Evolutionary conservation across 2,797 vertebrate genomes (phyloP).

Genomic region (Aythya fuligula): DNA sequence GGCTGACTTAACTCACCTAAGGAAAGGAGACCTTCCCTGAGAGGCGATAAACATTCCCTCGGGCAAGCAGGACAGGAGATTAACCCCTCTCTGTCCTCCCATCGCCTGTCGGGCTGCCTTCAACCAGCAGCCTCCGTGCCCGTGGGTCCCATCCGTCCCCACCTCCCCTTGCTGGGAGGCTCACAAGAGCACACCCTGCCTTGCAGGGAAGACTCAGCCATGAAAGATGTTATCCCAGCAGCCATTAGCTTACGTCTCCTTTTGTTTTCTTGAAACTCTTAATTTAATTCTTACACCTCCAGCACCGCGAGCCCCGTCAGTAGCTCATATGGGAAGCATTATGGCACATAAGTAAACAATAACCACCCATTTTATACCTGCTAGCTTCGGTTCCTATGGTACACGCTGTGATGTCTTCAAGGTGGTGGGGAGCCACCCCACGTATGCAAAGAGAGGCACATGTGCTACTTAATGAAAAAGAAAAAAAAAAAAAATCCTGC

Average conservation of each 20-base stretch:
- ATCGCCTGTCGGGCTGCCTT: not conserved
- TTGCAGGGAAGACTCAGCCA: not conserved
- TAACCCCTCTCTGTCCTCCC: conserved; percentile 78
- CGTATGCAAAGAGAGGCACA: not conserved
- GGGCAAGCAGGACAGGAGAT: conserved; percentile 76
- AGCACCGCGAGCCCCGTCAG: not conserved
- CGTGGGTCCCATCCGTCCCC: not conserved
- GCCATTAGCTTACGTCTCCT: not conserved
- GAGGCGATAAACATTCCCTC: conserved; percentile 83
- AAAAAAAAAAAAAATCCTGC: not conserved
- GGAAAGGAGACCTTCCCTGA: conserved; percentile 79
- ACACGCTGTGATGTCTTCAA: conserved; percentile 44
- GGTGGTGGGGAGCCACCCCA: not conserved
- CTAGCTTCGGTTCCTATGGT: conserved; percentile 15
- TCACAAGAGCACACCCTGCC: not conserved
- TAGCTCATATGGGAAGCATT: conserved; percentile 18
- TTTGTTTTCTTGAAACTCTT: not conserved
- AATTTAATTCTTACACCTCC: not conserved
- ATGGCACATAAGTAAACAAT: conserved; percentile 5
- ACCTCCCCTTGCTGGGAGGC: not conserved
- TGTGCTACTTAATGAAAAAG: conserved; percentile 10
- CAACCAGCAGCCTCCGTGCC: not conserved
- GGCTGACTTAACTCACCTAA: conserved; percentile 84
- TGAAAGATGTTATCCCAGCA: not conserved
- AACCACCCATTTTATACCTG: conserved; percentile 15